Percentiles rank a stretch among this genome's conserved stretches.
phyloP scores from a whole-genome alignment of 2,888 invertebrate species.

The Macroteleia sp. region DNA sequence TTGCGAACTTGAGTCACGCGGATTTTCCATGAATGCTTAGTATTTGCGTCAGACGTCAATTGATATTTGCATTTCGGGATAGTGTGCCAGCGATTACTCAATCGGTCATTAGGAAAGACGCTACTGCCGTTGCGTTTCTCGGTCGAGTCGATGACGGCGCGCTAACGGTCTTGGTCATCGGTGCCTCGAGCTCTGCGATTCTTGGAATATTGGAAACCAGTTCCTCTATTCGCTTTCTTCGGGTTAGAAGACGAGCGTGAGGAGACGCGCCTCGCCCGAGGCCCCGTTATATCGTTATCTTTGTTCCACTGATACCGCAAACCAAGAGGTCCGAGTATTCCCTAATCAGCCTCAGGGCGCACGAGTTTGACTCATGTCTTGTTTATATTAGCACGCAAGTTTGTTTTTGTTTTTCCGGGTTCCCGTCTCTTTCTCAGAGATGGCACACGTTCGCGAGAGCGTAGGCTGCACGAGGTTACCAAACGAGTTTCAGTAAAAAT shows the following conservation, averaged over 20 bases:
- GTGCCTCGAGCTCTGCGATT: conserved; percentile 37
- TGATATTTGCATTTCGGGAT: conserved; percentile 42
- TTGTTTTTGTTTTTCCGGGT: conserved; percentile 16
- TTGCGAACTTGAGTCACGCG: conserved; percentile 13
- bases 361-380: conserved; percentile 39
- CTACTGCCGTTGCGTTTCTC: conserved; percentile 18
- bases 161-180: conserved; percentile 47
- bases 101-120: conserved; percentile 45
- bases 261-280: conserved; percentile 61
- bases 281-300: conserved; percentile 35
- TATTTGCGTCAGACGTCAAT: not conserved
- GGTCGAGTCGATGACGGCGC: conserved; percentile 26
- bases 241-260: conserved; percentile 53
- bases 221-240: conserved; percentile 71
- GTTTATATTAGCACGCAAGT: conserved; percentile 25
- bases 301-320: not conserved
- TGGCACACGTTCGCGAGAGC: not conserved
- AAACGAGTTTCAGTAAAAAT: conserved; percentile 25
- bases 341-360: conserved; percentile 46
- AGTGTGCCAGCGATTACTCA: conserved; percentile 38
- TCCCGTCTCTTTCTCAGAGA: not conserved
- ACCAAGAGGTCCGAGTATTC: conserved; percentile 29
- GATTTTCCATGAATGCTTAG: conserved; percentile 7
- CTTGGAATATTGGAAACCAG: conserved; percentile 71
- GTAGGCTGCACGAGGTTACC: conserved; percentile 7